Evolutionary conservation across 2,113 vertebrate genomes (phyloP).

Genomic region (Ardeotis arabs): DNA sequence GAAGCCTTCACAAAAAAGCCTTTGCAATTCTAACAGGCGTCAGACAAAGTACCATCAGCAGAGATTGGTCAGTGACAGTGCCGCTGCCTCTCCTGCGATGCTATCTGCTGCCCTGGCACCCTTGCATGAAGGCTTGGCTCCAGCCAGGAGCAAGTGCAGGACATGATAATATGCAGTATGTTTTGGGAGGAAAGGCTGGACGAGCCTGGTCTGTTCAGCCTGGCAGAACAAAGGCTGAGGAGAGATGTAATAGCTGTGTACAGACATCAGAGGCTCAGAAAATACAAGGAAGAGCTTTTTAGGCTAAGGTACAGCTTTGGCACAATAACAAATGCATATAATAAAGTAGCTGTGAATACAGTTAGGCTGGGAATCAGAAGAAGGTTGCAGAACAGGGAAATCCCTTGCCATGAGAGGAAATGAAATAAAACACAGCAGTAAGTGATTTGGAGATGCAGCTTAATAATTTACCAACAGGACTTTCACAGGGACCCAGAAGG

Average conservation of each 20-base stretch:
- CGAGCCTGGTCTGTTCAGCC: background rate
- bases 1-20: background rate
- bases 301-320: background rate
- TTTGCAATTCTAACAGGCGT: background rate
- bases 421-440: background rate
- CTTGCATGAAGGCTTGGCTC: background rate
- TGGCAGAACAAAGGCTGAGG: background rate
- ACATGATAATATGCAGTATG: background rate
- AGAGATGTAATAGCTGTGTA: background rate
- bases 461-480: background rate
- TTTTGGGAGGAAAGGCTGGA: background rate
- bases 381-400: conserved; percentile 7
- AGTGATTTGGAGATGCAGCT: background rate
- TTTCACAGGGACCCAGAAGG: background rate
- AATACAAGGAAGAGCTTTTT: background rate
- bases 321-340: background rate
- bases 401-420: background rate
- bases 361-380: background rate
- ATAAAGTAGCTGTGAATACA: background rate
- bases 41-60: background rate
- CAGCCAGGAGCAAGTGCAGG: background rate
- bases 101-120: background rate
- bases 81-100: background rate
- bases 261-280: background rate
- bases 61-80: background rate